phyloP scores from a whole-genome alignment of 2,797 vertebrate genomes.

The Podarcis siculus region DNA sequence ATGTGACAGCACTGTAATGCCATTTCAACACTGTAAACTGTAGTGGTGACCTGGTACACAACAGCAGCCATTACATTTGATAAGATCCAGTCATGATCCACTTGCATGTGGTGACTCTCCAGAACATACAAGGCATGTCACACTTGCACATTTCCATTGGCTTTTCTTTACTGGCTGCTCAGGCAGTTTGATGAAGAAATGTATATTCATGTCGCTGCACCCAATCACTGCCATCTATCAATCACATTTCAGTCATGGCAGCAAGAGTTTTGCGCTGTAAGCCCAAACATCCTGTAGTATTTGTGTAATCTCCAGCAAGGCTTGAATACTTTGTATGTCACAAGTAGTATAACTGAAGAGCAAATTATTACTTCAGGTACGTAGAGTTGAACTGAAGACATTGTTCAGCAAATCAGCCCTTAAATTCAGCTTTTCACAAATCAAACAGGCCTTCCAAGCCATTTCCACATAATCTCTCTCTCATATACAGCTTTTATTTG shows the following conservation, averaged over 20 bases:
- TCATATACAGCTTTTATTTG: background rate
- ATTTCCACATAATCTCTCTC: background rate
- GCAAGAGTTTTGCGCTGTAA: conserved; percentile 26
- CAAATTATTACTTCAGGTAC: conserved; percentile 11
- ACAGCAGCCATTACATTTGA: background rate
- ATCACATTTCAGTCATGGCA: conserved; percentile 10
- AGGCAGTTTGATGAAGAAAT: conserved; percentile 38
- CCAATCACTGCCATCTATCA: conserved; percentile 9
- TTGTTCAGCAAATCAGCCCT: conserved; percentile 1
- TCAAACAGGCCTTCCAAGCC: background rate
- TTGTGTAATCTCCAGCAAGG: conserved; percentile 16
- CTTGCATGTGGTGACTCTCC: background rate
- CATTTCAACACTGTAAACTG: background rate
- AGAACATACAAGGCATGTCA: background rate
- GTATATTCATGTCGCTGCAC: conserved; percentile 17
- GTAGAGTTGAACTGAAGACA: conserved; percentile 23
- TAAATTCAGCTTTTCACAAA: conserved; percentile 28
- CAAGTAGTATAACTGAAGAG: conserved; percentile 24
- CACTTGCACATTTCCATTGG: conserved; percentile 32
- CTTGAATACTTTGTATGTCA: conserved; percentile 10
- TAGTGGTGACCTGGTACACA: background rate
- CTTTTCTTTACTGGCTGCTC: conserved; percentile 25
- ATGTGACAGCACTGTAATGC: no score
- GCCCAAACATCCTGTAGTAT: conserved; percentile 14
- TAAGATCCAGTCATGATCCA: background rate